Evolutionary conservation across 37 sponge, comb jelly and placozoan genomes (phyloP).

Genomic region (Ephydatia muelleri): DNA sequence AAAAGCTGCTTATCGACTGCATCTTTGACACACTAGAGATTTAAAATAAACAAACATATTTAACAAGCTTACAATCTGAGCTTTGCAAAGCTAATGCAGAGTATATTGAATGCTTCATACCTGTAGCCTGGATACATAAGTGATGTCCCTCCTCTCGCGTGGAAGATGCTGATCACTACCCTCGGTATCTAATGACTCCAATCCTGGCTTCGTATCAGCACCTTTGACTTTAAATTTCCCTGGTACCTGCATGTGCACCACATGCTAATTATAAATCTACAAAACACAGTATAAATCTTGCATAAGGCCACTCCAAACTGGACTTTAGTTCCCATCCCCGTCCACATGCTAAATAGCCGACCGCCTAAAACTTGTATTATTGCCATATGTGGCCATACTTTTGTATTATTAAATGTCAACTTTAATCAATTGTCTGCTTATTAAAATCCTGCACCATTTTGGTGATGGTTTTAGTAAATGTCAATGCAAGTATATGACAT

Average conservation of each 20-base stretch:
- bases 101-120: conserved; percentile 31
- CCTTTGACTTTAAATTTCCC: conserved; percentile 73
- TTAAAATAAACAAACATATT: background rate
- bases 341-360: no score
- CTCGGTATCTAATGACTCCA: conserved; percentile 36
- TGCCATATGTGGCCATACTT: no score
- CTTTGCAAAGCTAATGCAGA: background rate
- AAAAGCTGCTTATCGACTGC: conserved; percentile 84
- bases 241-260: conserved; percentile 37
- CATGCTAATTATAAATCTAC: background rate
- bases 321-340: no score
- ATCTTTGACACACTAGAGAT: conserved; percentile 72
- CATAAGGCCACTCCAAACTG: background rate
- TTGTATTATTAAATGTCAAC: no score
- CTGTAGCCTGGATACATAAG: conserved; percentile 81
- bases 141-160: conserved; percentile 57
- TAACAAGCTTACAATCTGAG: background rate
- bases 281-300: background rate
- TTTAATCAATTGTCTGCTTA: no score
- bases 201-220: conserved; percentile 19
- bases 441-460: no score
- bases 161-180: conserved; percentile 55
- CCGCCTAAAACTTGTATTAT: no score
- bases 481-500: no score
- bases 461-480: no score